Evolutionary conservation across 1,140 invertebrate genomes (phyloP), one percentile per base, ranked within the genome.

Genomic region (Macrobrachium rosenbergii): DNA sequence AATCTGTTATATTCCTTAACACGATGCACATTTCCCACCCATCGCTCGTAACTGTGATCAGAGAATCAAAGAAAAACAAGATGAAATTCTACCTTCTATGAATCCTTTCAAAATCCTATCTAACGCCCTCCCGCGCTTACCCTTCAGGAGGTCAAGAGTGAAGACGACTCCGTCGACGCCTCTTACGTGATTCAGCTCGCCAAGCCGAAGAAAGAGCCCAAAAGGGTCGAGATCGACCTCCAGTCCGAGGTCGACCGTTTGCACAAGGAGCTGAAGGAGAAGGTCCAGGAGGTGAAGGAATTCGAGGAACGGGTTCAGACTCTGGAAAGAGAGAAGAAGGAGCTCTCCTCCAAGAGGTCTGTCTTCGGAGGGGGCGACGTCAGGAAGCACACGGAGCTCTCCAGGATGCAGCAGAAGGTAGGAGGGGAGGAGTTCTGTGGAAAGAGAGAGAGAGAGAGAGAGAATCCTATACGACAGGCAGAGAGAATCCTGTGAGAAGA

Each of bases 321-420:
- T 82, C 89, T 93, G 2, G 96, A 98, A 92, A 95, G 95, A 82
- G 96, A 98, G 91, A 98, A 98, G 90, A 96, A 95, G 90, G 96
- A 98, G 90, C 95, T 98, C 88, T 91, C 97, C 73, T 88, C 89
- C 23, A 90, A 91, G 72, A 91, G 92, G 23, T 75, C 88, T 95
- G 97, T 89, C 88, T 90, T 88, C 89, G 88, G 64, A 52, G 52
- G 64, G 6, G 52, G 52, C 86, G 89, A 90, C 82, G 75, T 89
- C 89, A 89, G 87, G 73, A 90, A 90, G 83, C 90, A 80, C 67
- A 90, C 90, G 11, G 90, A 93, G 90, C 85, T 94, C 5, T 91
- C 95, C 23, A 96, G 95, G 91, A 91, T 97, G 16, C 95, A 96
- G 90, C 95, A 96, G 91, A 96, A 96, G 92, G 94, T 97, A 16